phyloP scores from a whole-genome alignment of 2,888 invertebrate species.

The Drosophila seclusa region DNA sequence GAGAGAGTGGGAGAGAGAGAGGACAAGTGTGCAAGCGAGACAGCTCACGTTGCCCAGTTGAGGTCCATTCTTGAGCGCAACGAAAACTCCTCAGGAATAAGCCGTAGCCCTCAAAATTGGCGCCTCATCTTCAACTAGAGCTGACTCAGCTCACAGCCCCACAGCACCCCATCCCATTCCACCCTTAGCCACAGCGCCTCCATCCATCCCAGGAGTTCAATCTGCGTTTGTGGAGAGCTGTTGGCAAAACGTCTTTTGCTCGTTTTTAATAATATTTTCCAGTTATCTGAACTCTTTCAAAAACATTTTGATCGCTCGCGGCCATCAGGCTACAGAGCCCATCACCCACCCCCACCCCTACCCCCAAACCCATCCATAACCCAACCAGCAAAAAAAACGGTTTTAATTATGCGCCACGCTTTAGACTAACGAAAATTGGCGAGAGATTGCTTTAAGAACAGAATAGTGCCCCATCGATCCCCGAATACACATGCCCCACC shows the following conservation, averaged over 20 bases:
- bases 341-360: background rate
- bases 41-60: constrained; percentile 13
- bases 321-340: constrained; percentile 13
- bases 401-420: constrained; percentile 51
- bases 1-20: background rate
- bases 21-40: background rate
- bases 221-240: constrained; percentile 20
- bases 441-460: constrained; percentile 42
- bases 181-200: background rate
- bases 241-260: constrained; percentile 52
- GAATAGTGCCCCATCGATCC: background rate
- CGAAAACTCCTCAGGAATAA: constrained; percentile 72
- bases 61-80: constrained; percentile 27
- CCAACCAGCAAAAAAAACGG: background rate
- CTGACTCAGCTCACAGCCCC: background rate
- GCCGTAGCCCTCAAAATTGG: constrained; percentile 54
- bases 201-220: constrained; percentile 1
- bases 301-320: constrained; percentile 48
- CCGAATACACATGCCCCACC: background rate
- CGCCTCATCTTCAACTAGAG: constrained; percentile 38
- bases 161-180: background rate
- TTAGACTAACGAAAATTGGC: constrained; percentile 39
- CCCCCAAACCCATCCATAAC: background rate
- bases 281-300: constrained; percentile 81
- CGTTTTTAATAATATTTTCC: constrained; percentile 79